Evolutionary conservation across 2,797 vertebrate species (phyloP).

Genomic region (Helarctos malayanus): DNA sequence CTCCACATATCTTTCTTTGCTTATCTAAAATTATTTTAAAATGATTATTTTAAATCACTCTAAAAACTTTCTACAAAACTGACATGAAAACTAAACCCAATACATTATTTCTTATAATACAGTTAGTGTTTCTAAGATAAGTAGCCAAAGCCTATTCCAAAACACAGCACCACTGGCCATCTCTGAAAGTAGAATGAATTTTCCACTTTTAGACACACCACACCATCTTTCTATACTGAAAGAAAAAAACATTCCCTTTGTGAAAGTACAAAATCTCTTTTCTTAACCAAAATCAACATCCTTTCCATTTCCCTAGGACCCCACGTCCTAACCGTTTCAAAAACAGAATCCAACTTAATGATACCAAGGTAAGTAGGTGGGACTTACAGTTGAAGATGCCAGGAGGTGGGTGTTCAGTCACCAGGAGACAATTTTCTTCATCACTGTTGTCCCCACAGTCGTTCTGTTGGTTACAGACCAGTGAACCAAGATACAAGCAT

Average conservation of each 20-base stretch:
- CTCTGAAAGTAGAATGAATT: background rate
- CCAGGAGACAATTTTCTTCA: conserved; percentile 97
- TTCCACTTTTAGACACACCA: background rate
- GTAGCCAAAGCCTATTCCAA: background rate
- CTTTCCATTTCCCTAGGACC: background rate
- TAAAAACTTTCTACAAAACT: background rate
- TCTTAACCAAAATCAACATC: background rate
- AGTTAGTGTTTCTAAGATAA: background rate
- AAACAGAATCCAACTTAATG: background rate
- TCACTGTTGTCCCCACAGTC: conserved; percentile 99
- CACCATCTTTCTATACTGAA: background rate
- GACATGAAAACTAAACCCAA: background rate
- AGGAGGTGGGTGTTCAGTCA: conserved; percentile 97
- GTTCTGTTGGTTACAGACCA: conserved; percentile 98
- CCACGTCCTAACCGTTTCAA: background rate
- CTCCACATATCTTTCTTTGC: background rate
- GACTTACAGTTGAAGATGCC: conserved; percentile 98
- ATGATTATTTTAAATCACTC: background rate
- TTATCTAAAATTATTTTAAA: background rate
- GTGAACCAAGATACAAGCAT: conserved; percentile 96
- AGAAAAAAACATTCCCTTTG: background rate
- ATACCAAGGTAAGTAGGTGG: background rate
- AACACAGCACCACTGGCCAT: background rate
- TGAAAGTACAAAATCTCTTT: background rate
- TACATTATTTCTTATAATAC: background rate